Conservation (phyloP, 1,140 invertebrate genomes). For the Meloidogyne exigua region DNA sequence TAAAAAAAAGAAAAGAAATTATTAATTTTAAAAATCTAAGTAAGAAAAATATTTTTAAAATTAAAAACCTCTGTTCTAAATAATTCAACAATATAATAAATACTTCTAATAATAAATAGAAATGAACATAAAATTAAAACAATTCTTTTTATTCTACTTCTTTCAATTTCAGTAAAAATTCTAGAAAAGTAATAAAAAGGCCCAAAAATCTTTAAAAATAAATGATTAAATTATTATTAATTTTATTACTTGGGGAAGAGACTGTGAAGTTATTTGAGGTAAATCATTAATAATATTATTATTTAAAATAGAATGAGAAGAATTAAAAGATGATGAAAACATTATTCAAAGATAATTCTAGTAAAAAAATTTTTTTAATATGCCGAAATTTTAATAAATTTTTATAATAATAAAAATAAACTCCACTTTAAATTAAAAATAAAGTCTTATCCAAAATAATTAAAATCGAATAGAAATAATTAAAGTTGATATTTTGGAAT, state of each 20-base stretch:
- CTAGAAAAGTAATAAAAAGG: not conserved
- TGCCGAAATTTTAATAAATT: no score
- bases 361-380: no score
- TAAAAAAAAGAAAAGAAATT: not conserved
- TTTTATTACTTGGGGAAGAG: not conserved
- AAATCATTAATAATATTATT: not conserved
- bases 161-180: not conserved
- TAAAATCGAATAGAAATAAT: no score
- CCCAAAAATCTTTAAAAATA: not conserved
- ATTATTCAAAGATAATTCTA: not conserved
- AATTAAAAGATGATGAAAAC: not conserved
- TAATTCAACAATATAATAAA: constrained; percentile 1
- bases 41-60: not conserved
- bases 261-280: not conserved
- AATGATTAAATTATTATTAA: not conserved
- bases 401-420: no score
- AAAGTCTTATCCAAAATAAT: no score
- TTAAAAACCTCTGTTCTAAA: constrained; percentile 6
- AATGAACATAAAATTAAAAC: not conserved
- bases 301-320: constrained; percentile 2
- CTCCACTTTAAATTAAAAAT: no score
- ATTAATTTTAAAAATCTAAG: not conserved
- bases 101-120: not conserved
- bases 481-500: no score
- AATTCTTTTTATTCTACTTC: not conserved